Percentiles rank a stretch among this genome's conserved stretches.
Conservation (phyloP, 2,888 invertebrate genomes). For the Protodeltote pygarga region DNA sequence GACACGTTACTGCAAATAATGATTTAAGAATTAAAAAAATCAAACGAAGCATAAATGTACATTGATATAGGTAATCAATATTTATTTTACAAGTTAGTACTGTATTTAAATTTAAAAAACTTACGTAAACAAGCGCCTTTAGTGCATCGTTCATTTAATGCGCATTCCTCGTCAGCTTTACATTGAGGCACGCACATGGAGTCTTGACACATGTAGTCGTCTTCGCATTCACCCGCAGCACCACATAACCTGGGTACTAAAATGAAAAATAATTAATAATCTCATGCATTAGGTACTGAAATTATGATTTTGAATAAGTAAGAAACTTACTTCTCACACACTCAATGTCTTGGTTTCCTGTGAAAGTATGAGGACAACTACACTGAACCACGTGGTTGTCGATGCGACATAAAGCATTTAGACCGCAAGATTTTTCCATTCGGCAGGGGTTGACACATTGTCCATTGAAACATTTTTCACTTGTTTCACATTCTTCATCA, state of each 20-base stretch:
- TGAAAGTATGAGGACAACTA: conserved; percentile 94
- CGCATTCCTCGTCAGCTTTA: conserved; percentile 92
- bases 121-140: conserved; percentile 92
- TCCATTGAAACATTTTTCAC: conserved; percentile 93
- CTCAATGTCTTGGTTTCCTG: conserved; percentile 93
- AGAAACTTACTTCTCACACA: conserved; percentile 92
- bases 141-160: conserved; percentile 95
- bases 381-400: conserved; percentile 92
- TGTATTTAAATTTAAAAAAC: conserved; percentile 58
- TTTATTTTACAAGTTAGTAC: background rate
- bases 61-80: background rate
- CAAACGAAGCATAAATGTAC: background rate
- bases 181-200: conserved; percentile 94
- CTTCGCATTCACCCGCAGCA: conserved; percentile 89
- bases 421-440: conserved; percentile 92
- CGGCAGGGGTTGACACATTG: conserved; percentile 94
- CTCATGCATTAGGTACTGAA: conserved; percentile 1
- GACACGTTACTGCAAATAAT: conserved; percentile 90
- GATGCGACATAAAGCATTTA: conserved; percentile 92
- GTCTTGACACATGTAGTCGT: conserved; percentile 92
- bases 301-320: background rate
- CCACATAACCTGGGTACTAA: conserved; percentile 93
- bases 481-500: conserved; percentile 92
- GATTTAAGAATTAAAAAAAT: background rate
- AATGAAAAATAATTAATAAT: conserved; percentile 15